Evolutionary conservation across 2,888 invertebrate genomes (phyloP), one percentile per base, ranked within the genome.

Genomic region (Dermolepida albohirtum): DNA sequence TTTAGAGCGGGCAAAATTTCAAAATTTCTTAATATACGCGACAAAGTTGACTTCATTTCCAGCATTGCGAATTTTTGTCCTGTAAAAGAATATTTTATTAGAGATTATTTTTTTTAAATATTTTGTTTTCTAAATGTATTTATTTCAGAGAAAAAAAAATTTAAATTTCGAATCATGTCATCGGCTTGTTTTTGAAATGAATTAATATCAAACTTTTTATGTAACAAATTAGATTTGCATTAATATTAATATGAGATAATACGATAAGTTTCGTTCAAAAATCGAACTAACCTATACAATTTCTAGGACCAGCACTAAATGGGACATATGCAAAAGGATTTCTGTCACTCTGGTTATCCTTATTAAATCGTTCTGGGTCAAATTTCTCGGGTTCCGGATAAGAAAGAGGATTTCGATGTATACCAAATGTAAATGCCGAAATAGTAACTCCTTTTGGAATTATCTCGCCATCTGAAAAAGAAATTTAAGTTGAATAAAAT

Each of bases 371-470:
- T 29, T 81, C 80, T 0, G 81, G 81, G 69, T 81, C 78, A 51
- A 80, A 82, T 57, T 72, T 76, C 11, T 76, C 69, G 5, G 86
- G 84, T 54, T 86, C 75, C 5, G 83, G 80, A 75, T 82, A 86
- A 29, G 82, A 71, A 1, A 77, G 76, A 0, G 84, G 82, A 75
- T 85, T 81, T 10, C 83, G 80, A 72, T 85, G 85, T 1, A 83
- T 51, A 7, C 63, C 67, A 41, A 49, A 70, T 8, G 68, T 50
- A 49, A 54, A 67, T 44, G 65, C 43, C 11, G 51, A 44, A 8
- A 71, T 8, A 10, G 64, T 68, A n/a, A 66, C 39, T 2, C 71
- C 71, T 64, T 69, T 69, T 1, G 71, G 71, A 14, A 66, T 27
- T 11, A 70, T 44, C 12, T 51, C 27, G 11, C 59, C 66, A 29